Conservation (phyloP, 1,140 invertebrate genomes). For the Rhysida immarginata region DNA sequence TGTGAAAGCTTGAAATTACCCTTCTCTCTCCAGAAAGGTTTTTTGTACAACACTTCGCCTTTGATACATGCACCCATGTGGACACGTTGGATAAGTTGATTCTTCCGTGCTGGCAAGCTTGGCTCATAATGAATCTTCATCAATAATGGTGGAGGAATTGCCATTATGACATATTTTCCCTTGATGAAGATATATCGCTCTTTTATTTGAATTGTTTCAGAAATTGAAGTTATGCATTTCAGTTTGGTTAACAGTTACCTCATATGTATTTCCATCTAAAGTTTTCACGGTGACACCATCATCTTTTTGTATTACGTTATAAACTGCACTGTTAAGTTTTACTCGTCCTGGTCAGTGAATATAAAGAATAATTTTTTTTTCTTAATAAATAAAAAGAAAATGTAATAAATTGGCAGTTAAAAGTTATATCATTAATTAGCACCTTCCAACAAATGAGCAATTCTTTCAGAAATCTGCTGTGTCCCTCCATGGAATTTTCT, state of each 20-base stretch:
- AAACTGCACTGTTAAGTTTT: constrained; percentile 16
- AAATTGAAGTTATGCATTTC: too few relatives aligned
- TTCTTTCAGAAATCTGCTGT: constrained; percentile 26
- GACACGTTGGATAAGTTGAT: constrained; percentile 27
- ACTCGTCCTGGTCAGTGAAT: constrained; percentile 6
- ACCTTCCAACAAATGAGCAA: constrained; percentile 23
- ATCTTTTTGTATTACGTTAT: constrained; percentile 13
- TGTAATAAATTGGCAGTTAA: too few relatives aligned
- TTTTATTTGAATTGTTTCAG: neutral
- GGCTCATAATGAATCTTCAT: constrained; percentile 29
- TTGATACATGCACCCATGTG: constrained; percentile 32
- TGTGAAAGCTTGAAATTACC: constrained; percentile 17
- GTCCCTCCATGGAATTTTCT: constrained; percentile 29
- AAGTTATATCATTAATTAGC: too few relatives aligned
- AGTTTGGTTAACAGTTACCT: too few relatives aligned
- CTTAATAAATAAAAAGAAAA: too few relatives aligned
- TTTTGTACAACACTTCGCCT: constrained; percentile 27
- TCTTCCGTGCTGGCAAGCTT: constrained; percentile 21
- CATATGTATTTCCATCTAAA: constrained; percentile 15
- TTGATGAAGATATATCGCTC: constrained; percentile 14
- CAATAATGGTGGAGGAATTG: constrained; percentile 26
- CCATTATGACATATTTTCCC: constrained; percentile 26
- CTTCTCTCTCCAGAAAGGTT: constrained; percentile 27
- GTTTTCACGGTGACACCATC: constrained; percentile 17
- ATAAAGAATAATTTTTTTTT: too few relatives aligned